Base-by-base conservation (phyloP, 1,140 invertebrate genomes). In the Drosophila mayri region DNA sequence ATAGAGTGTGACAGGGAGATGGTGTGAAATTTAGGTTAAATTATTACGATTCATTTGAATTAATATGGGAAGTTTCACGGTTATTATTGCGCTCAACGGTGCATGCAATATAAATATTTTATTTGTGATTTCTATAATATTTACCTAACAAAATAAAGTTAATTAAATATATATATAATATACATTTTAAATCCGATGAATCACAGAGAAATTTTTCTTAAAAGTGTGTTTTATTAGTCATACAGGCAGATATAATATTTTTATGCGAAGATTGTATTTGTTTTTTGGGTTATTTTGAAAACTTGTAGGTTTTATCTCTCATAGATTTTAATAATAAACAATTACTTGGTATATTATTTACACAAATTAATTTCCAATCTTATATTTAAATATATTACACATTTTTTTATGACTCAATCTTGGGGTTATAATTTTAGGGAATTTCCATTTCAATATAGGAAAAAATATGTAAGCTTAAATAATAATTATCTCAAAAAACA, bases 11-110 rank as follows among this genome's bases (percentile, higher is more conserved):
- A 40, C 30, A 35, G 30, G 38, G 32, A 68, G 43, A 40, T 70
- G 49, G 50, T 72, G 43, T 70, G 68, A 72, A 72, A 72, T 71
- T 71, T 41, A 40, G 52, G 50, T 71, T 47, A 49, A 59, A n/a
- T 70, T 47, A 41, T 35, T 57, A 35, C 52, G 35, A 35, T 41
- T 71, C 50, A 72, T 49, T 66, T n/a, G 25, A 40, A 40, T 58
- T 57, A 40, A 28, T 47, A 41, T 40, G 49, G 4, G 10, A 50
- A 25, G 41, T 76, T 50, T 65, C 8, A n/a, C 25, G 46, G 30
- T 40, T 37, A 16, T 22, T 50, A 60, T 44, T 40, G 44, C 35
- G 25, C 8, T 49, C 35, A 35, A 20, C 18, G 12, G 16, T 12
- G 64, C 32, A 12, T 61, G 43, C 3, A 10, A 49, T n/a, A 54